Base-by-base conservation (phyloP, 2,888 invertebrate genomes). In the Bombylius discolor region DNA sequence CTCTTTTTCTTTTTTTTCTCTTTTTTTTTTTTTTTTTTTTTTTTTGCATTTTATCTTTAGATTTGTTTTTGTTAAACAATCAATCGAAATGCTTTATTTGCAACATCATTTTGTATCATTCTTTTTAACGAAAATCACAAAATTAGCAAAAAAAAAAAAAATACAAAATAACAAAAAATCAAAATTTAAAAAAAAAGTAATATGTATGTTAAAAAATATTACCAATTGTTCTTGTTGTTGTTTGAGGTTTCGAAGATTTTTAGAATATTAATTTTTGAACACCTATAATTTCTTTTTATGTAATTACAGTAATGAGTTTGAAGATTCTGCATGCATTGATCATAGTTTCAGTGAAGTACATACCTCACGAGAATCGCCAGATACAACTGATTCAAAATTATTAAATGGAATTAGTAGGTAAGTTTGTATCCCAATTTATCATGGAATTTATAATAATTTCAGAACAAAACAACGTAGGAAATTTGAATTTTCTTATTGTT, bases 271-370 rank as follows among this genome's bases (percentile, higher is more conserved):
- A 33, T 51, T 54, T 54, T 55, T 58, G 59, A 59, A 60, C 54
- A 53, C 49, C 47, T 49, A 53, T 55, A 58, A 60, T 59, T 59
- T 52, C 54, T 57, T 49, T 53, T 42, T 53, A 36, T 34, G 13
- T 47, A 45, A 53, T 61, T 58, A 11, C 56, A 60, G 59, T 55
- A 55, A 59, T 57, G 55, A 59, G 46, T 58, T 55, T 47, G 62
- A 62, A 49, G 61, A 62, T 52, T 58, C 61, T 52, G 53, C 58
- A 31, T 47, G 49, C 11, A 36, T 59, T 45, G 60, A 59, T 51
- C 33, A 52, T 36, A 53, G 53, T 49, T 59, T 56, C 23, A 50
- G 39, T 50, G 49, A 51, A 34, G 34, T 52, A 42, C 39, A 42
- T 11, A 42, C 39, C 8, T 42, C 39, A 42, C 39, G 39, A 42